Conservation (phyloP, 1,140 invertebrate species). For the Drosophila yakuba region DNA sequence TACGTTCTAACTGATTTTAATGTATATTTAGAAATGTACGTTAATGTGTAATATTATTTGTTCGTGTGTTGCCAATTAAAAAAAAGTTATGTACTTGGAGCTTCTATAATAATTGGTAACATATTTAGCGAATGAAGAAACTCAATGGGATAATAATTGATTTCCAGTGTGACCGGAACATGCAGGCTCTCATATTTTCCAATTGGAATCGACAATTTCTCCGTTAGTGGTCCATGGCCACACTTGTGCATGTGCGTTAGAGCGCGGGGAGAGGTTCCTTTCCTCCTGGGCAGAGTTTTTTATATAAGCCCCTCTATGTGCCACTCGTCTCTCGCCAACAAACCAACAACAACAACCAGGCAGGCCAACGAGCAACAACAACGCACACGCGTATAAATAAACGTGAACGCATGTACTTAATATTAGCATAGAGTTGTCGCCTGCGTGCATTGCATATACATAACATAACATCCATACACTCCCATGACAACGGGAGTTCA, state of each 20-base stretch:
- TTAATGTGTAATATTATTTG: too few relatives aligned
- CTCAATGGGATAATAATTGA: too few relatives aligned
- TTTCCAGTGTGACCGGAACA: constrained; percentile 1
- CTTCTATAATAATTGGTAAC: too few relatives aligned
- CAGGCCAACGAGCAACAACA: constrained; percentile 20
- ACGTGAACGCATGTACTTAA: constrained; percentile 48
- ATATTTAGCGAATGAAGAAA: too few relatives aligned
- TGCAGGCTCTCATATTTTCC: background rate
- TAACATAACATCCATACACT: constrained; percentile 23
- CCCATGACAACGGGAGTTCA: constrained; percentile 64
- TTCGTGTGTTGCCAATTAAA: too few relatives aligned
- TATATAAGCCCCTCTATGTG: constrained; percentile 41
- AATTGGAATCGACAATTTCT: background rate
- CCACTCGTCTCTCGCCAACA: constrained; percentile 30
- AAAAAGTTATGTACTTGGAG: too few relatives aligned
- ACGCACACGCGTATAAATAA: constrained; percentile 43
- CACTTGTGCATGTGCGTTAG: constrained; percentile 8
- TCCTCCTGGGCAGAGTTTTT: constrained; percentile 31
- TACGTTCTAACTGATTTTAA: too few relatives aligned
- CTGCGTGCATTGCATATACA: constrained; percentile 10
- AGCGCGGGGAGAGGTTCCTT: constrained; percentile 20
- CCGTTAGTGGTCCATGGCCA: background rate
- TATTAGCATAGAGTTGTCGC: constrained; percentile 61
- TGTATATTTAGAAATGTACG: too few relatives aligned
- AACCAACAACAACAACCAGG: constrained; percentile 32